Evolutionary conservation across 2,888 invertebrate species (phyloP), one percentile per base, ranked within the genome.

Genomic region (Troides helena): DNA sequence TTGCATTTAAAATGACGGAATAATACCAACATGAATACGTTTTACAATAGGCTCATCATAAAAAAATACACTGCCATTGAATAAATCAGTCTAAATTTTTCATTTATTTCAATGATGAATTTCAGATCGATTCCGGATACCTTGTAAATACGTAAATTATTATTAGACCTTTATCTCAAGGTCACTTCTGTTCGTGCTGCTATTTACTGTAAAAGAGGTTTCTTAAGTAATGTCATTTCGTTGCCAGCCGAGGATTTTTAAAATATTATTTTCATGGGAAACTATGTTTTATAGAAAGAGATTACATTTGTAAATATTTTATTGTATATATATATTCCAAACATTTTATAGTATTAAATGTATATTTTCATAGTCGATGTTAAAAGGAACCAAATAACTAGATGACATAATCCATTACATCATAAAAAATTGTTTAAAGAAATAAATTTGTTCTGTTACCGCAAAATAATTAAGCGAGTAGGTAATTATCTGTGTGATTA

Each of bases 331-430:
- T 70, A 70, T 59, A 46, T 46, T 66, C 53, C 67, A 85, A 80
- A 77, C 75, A 81, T 80, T 80, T 79, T 79, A 82, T 86, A 86
- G 81, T 84, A 80, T 83, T 85, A 84, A 86, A 87, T 90, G 89
- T 90, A 91, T 92, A 92, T 92, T 92, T 92, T 92, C 89, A 88
- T 92, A 92, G 89, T 88, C 77, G 85, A 86, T 88, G 88, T 91
- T 90, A 90, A 92, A 88, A 85, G 88, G 92, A 92, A 91, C 91
- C 91, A 92, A 90, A 86, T 88, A 89, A 89, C 78, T 86, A 88
- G 82, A 78, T 74, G 73, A 74, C 74, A 74, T 73, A 77, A 77
- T 75, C 63, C 70, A 72, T 74, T 72, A 75, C 68, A 72, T 72
- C 71, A 70, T 72, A 72, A 71, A 69, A 70, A 70, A 57, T 62